These are phyloP conservation scores for Pentalonia nigronervosa DNA, from an alignment of 1,140 invertebrate genomes.

Conservation along the genomic window DNA sequence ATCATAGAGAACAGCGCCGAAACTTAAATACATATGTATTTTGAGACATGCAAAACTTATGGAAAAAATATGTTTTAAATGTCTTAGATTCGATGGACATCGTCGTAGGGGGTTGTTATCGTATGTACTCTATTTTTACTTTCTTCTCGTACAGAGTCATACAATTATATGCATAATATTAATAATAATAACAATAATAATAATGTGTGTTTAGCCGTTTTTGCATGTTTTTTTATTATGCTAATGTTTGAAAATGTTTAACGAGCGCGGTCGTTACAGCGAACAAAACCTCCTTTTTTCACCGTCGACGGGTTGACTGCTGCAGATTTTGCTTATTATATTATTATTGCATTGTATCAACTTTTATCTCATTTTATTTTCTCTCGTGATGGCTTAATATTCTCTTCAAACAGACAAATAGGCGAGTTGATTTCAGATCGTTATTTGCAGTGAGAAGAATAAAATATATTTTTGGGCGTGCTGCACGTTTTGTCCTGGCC, in stretches of 20 bases:
- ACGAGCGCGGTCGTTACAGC: slow-evolving; percentile 20
- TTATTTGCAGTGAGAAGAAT: neutral
- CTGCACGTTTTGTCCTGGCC: neutral
- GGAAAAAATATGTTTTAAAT: neutral
- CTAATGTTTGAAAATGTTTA: slow-evolving; percentile 17
- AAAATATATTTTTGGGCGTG: neutral
- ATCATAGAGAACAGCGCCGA: too few relatives aligned
- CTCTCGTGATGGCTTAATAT: neutral
- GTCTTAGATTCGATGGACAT: neutral
- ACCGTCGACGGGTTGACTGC: neutral
- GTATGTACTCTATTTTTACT: neutral
- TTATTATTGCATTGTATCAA: neutral
- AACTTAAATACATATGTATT: too few relatives aligned
- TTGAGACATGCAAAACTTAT: too few relatives aligned
- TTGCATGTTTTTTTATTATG: neutral
- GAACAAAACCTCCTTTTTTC: neutral
- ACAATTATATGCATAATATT: neutral
- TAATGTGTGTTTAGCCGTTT: neutral
- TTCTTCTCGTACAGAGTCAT: neutral
- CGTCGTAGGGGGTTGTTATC: neutral
- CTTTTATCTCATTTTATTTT: neutral
- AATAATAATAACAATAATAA: neutral
- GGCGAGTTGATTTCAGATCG: neutral
- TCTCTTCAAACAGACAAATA: neutral
- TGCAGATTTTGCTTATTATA: neutral